phyloP scores from a whole-genome alignment of 1,140 invertebrate genomes.

The Drosophila ohnishii region DNA sequence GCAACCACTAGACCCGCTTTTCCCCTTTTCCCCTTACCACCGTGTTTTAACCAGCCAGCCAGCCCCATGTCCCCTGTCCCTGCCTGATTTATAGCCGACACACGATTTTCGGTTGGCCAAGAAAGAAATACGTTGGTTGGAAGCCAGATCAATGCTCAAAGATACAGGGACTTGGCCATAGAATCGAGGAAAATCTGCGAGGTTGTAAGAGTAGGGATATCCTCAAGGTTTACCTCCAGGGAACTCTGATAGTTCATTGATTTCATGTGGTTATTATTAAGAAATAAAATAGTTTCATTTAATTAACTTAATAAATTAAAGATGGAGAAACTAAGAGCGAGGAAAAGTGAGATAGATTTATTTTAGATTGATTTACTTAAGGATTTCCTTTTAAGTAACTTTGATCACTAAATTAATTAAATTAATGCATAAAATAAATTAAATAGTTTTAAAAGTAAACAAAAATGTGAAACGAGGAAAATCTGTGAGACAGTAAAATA shows the following conservation, averaged over 20 bases:
- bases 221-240: neutral
- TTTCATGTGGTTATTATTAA: neutral
- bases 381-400: too few relatives aligned
- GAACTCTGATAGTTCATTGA: neutral
- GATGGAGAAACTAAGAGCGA: neutral
- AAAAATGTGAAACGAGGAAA: neutral
- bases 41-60: neutral
- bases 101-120: constrained; percentile 48
- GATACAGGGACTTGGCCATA: constrained; percentile 8
- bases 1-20: neutral
- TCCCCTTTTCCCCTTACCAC: neutral
- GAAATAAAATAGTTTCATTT: neutral
- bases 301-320: neutral
- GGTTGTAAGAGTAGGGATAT: neutral
- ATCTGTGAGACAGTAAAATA: neutral
- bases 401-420: too few relatives aligned
- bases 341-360: neutral
- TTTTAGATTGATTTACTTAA: too few relatives aligned
- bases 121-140: constrained; percentile 20
- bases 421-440: too few relatives aligned
- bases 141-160: constrained; percentile 40
- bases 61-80: neutral
- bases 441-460: neutral
- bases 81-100: constrained; percentile 61
- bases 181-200: neutral